Base-by-base conservation (phyloP, 1,140 invertebrate genomes). In the Oncopeltus fasciatus region DNA sequence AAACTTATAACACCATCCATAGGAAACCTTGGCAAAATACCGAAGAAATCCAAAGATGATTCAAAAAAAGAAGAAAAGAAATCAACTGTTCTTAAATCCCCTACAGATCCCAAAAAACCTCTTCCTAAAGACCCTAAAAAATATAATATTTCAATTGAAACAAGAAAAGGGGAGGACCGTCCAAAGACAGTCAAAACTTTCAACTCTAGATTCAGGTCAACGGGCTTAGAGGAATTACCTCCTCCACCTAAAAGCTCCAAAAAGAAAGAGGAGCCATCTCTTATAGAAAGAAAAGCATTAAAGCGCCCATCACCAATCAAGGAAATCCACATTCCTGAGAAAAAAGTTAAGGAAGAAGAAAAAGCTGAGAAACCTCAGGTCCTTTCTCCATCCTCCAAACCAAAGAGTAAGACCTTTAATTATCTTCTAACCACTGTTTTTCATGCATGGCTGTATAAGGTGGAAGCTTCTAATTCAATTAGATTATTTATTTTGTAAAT, bases 321-420 rank as follows among this genome's bases (percentile, higher is more conserved):
- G 58, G 44, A 64, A 33, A 46, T 66, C 62, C 72, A 77, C 16
- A 77, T 83, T 9, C 75, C 81, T 47, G 88, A 90, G 68, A 92
- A 92, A 74, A 89, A 87, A 71, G 70, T 81, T 14, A 87, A 86
- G 62, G 63, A 69, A 57, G 65, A 70, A 29, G 63, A 64, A 56
- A 69, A 69, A 56, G 75, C 80, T 44, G 86, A 88, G 68, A 26
- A 53, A 26, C 82, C 86, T 70, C 84, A 84, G 47, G 86, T 38
- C 31, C 31, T 14, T 38, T 38, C 86, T 47, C 90, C 91, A 69
- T 82, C 88, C 65, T 79, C 88, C 63, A 91, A 90, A 80, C 85
- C 85, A 64, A 91, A 90, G 81, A 85, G 90, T 92, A 84, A 88
- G 88, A n/a, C n/a, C n/a, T n/a, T n/a, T n/a, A n/a, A n/a, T n/a